These are phyloP conservation scores for Ginglymostoma cirratum DNA, from an alignment of 2,113 vertebrate genomes.

Conservation along the genomic window DNA sequence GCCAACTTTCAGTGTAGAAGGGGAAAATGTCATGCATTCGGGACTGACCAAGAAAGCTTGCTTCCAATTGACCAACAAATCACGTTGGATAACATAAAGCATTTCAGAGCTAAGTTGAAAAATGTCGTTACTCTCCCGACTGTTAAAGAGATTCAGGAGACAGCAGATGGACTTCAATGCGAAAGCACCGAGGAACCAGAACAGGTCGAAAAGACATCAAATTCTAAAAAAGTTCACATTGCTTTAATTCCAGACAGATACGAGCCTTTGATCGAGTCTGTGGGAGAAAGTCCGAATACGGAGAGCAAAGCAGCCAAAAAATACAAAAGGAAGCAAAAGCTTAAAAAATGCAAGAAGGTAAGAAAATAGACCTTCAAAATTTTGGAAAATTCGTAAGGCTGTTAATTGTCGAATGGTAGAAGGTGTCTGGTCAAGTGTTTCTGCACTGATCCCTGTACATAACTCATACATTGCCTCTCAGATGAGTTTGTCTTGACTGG, in stretches of 20 bases:
- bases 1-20: neutral
- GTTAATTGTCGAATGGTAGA: neutral
- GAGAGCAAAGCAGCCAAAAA: constrained; percentile 51
- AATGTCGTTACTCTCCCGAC: neutral
- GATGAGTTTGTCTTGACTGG: no score
- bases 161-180: neutral
- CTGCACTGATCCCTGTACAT: neutral
- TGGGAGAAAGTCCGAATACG: constrained; percentile 45
- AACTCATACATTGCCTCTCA: neutral
- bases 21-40: neutral
- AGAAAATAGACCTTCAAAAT: neutral
- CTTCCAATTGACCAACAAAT: neutral
- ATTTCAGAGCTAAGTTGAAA: neutral
- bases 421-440: neutral
- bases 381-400: neutral
- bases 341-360: constrained; percentile 61
- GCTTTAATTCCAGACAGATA: constrained; percentile 53
- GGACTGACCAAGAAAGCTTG: neutral
- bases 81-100: neutral
- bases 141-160: neutral
- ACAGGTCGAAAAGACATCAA: constrained; percentile 35
- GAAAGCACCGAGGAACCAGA: neutral
- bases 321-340: constrained; percentile 52
- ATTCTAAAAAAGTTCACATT: constrained; percentile 45
- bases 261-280: constrained; percentile 48